phyloP scores from a whole-genome alignment of 2,113 vertebrate genomes.

The Carlito syrichta region DNA sequence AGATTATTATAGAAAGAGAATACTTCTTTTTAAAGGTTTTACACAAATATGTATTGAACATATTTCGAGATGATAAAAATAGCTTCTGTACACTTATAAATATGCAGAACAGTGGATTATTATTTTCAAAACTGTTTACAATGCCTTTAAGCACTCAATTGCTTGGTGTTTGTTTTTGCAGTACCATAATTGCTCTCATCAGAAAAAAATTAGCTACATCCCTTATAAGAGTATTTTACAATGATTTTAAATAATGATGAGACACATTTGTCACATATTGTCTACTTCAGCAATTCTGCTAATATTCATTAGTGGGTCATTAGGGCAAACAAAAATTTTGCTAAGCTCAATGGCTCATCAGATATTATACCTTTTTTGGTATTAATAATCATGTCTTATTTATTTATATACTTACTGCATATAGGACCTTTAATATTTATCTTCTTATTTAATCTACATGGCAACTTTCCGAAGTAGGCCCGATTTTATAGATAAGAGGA shows the following conservation, averaged over 20 bases:
- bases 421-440: neutral
- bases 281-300: neutral
- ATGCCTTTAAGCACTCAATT: conserved; percentile 5
- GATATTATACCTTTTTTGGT: conserved; percentile 3
- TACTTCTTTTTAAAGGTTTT: neutral
- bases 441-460: neutral
- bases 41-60: neutral
- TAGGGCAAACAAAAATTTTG: conserved; percentile 2
- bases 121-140: conserved; percentile 33
- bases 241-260: conserved; percentile 25
- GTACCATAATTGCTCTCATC: neutral
- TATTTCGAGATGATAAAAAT: conserved; percentile 22
- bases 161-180: neutral
- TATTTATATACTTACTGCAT: neutral
- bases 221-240: neutral
- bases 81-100: neutral
- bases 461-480: neutral
- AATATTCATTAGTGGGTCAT: neutral
- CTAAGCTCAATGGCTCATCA: neutral
- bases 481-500: neutral
- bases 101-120: neutral
- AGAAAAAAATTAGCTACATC: conserved; percentile 26
- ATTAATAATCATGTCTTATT: neutral
- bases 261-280: neutral
- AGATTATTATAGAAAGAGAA: neutral